Conservation (phyloP, 2,888 invertebrate genomes). For the Spialia ferax region DNA sequence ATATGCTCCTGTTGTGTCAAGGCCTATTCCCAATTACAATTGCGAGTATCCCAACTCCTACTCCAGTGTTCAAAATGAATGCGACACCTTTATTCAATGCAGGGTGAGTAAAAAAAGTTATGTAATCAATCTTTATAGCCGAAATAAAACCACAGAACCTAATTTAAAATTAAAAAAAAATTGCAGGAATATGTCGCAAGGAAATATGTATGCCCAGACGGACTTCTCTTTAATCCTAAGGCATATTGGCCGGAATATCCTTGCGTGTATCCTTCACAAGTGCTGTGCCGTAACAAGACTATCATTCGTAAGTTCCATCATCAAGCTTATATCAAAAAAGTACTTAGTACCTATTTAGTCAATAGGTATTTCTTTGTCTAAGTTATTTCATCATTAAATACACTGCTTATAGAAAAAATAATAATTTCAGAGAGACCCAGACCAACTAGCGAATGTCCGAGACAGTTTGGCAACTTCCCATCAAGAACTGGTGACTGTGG, state of each 20-base stretch:
- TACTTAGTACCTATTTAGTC: not conserved
- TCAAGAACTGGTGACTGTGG: conserved; percentile 61
- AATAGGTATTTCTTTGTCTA: not conserved
- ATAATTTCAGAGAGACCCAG: conserved; percentile 45
- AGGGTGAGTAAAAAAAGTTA: conserved; percentile 57
- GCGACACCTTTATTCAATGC: conserved; percentile 90
- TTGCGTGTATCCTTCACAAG: conserved; percentile 93
- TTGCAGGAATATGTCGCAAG: conserved; percentile 50
- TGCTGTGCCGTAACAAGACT: conserved; percentile 88
- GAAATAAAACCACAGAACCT: not conserved
- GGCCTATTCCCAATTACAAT: not conserved
- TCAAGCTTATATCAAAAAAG: not conserved
- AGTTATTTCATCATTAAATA: not conserved
- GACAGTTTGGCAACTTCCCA: conserved; percentile 60
- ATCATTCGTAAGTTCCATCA: conserved; percentile 31
- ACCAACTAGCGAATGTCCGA: conserved; percentile 50
- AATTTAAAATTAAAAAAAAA: no score
- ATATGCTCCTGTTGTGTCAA: not conserved
- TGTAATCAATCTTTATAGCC: not conserved
- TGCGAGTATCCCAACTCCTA: conserved; percentile 62
- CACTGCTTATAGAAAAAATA: not conserved
- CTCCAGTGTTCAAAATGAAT: conserved; percentile 84
- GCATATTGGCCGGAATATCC: conserved; percentile 89
- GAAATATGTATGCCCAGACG: conserved; percentile 92
- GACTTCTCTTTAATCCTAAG: conserved; percentile 91